Percentiles rank a stretch among this genome's conserved stretches.
phyloP scores from a whole-genome alignment of 1,140 invertebrate species.

The Diabrotica virgifera region DNA sequence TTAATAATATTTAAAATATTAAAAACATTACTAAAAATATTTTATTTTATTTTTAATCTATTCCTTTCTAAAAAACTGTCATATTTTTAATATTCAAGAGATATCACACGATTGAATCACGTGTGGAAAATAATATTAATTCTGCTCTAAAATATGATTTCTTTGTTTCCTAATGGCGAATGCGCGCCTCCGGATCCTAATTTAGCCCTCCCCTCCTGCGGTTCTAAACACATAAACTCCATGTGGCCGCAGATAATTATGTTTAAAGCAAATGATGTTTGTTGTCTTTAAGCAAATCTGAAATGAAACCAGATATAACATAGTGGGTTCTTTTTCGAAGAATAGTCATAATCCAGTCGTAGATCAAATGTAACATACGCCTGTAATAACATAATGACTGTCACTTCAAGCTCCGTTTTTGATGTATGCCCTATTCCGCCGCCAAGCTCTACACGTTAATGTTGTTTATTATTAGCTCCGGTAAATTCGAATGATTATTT shows the following conservation, averaged over 20 bases:
- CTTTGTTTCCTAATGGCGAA: too few relatives aligned
- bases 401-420: slow-evolving; percentile 41
- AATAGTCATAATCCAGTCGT: slow-evolving; percentile 40
- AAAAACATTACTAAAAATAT: too few relatives aligned
- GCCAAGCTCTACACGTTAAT: background rate
- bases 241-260: slow-evolving; percentile 39
- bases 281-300: slow-evolving; percentile 41
- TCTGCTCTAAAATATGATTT: too few relatives aligned
- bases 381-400: slow-evolving; percentile 47
- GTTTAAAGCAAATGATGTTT: slow-evolving; percentile 42
- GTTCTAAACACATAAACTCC: slow-evolving; percentile 8
- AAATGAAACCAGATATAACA: slow-evolving; percentile 38
- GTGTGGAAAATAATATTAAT: too few relatives aligned
- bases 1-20: too few relatives aligned
- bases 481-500: slow-evolving; percentile 2
- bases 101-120: too few relatives aligned
- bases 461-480: slow-evolving; percentile 14
- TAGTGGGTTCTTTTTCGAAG: slow-evolving; percentile 35
- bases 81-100: too few relatives aligned
- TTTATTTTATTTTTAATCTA: too few relatives aligned
- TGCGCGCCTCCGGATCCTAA: too few relatives aligned
- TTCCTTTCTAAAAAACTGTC: too few relatives aligned
- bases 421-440: slow-evolving; percentile 34
- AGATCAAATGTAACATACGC: slow-evolving; percentile 44
- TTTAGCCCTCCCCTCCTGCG: too few relatives aligned